phyloP scores from a whole-genome alignment of 2,797 vertebrate genomes.

The Liasis olivaceus region DNA sequence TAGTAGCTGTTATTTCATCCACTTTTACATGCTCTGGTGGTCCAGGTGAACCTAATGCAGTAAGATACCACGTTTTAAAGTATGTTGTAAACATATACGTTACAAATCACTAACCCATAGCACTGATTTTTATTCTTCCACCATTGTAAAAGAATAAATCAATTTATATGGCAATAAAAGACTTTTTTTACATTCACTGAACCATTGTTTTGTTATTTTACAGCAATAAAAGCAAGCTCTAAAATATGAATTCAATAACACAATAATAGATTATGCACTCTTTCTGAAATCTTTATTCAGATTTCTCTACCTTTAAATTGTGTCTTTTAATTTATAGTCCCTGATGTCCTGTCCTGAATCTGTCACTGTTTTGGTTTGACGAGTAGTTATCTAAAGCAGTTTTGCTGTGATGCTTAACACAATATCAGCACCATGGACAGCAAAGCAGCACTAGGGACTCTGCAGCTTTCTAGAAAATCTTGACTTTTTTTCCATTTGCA shows the following conservation, averaged over 20 bases:
- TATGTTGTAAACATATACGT: background rate
- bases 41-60: constrained; percentile 82
- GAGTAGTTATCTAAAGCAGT: constrained; percentile 16
- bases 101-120: background rate
- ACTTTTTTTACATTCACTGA: background rate
- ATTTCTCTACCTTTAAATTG: background rate
- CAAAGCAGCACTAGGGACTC: constrained; percentile 10
- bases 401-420: background rate
- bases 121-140: constrained; percentile 4
- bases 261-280: background rate
- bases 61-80: constrained; percentile 1
- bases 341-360: constrained; percentile 30
- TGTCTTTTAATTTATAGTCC: background rate
- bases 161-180: constrained; percentile 18
- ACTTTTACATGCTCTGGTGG: constrained; percentile 81
- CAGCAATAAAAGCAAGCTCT: constrained; percentile 16
- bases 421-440: constrained; percentile 40
- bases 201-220: constrained; percentile 9
- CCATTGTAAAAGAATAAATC: constrained; percentile 10
- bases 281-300: constrained; percentile 25
- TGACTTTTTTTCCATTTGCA: background rate
- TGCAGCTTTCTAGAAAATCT: constrained; percentile 31
- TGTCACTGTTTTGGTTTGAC: background rate
- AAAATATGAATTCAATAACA: constrained; percentile 15
- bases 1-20: constrained; percentile 83